Conservation (phyloP, 1,140 invertebrate species). For the Chironomus tepperi region DNA sequence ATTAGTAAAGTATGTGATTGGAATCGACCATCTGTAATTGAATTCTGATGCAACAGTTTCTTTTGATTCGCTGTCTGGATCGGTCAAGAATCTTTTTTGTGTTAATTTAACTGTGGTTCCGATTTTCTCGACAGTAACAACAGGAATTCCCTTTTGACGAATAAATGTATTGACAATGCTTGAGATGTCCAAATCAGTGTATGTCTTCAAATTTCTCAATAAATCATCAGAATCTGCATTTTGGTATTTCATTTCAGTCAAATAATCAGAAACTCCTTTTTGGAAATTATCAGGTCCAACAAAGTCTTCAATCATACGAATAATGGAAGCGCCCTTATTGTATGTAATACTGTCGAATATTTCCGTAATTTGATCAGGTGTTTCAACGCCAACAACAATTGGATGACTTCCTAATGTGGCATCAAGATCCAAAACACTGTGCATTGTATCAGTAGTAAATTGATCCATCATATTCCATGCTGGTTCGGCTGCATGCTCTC, state of each 20-base stretch:
- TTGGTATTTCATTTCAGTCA: slow-evolving; percentile 56
- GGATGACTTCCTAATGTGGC: slow-evolving; percentile 77
- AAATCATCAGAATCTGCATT: slow-evolving; percentile 78
- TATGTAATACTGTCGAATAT: slow-evolving; percentile 92
- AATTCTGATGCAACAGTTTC: slow-evolving; percentile 45
- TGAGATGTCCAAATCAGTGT: neutral
- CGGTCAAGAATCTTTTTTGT: slow-evolving; percentile 63
- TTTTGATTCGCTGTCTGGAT: slow-evolving; percentile 48
- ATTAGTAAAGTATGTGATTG: slow-evolving; percentile 65
- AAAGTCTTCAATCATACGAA: slow-evolving; percentile 85
- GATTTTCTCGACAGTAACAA: slow-evolving; percentile 53
- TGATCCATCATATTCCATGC: slow-evolving; percentile 77
- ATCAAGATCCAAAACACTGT: slow-evolving; percentile 67
- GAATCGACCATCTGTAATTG: slow-evolving; percentile 74
- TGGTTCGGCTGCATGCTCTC: slow-evolving; percentile 57
- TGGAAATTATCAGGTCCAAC: slow-evolving; percentile 67
- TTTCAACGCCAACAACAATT: slow-evolving; percentile 71
- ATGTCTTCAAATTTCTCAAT: slow-evolving; percentile 39
- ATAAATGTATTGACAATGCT: slow-evolving; percentile 71
- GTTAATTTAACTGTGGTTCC: slow-evolving; percentile 50
- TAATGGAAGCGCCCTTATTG: slow-evolving; percentile 79
- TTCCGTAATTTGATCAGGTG: slow-evolving; percentile 83
- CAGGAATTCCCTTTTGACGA: slow-evolving; percentile 82
- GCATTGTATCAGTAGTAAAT: slow-evolving; percentile 63
- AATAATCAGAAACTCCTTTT: slow-evolving; percentile 59